A percentile compares a stretch with the other conserved stretches of the same genome.
phyloP scores from a whole-genome alignment of 2,888 invertebrate species.

The Endomychus coccineus region DNA sequence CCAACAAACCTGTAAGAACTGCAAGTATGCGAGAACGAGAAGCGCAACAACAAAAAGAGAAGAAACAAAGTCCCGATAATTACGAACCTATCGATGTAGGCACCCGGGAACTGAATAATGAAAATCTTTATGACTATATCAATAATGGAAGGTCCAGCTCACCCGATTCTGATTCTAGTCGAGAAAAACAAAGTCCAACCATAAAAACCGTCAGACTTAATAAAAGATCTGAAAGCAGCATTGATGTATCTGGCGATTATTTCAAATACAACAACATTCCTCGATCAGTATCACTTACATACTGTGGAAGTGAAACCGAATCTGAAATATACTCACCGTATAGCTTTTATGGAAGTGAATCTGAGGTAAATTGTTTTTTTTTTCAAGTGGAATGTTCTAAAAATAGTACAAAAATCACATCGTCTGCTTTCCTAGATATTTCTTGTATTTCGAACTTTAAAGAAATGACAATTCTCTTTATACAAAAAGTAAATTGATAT shows the following conservation, averaged over 20 bases:
- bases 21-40: slow-evolving; percentile 79
- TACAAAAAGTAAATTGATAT: too few species aligned
- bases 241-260: slow-evolving; percentile 48
- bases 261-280: slow-evolving; percentile 53
- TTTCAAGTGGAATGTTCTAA: too few species aligned
- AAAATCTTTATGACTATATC: slow-evolving; percentile 59
- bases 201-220: slow-evolving; percentile 36
- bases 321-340: slow-evolving; percentile 79
- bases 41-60: slow-evolving; percentile 52
- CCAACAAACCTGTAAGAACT: slow-evolving; percentile 73
- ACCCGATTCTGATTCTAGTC: slow-evolving; percentile 58
- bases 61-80: slow-evolving; percentile 28
- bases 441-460: too few species aligned
- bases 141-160: slow-evolving; percentile 60
- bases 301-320: slow-evolving; percentile 77
- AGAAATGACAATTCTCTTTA: too few species aligned
- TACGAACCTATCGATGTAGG: slow-evolving; percentile 36
- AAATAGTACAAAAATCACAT: too few species aligned
- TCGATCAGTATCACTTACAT: slow-evolving; percentile 64
- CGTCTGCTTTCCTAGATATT: too few species aligned
- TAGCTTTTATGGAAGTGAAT: slow-evolving; percentile 62
- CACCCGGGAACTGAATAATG: too few species aligned
- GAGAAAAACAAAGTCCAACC: slow-evolving; percentile 42
- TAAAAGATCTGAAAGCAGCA: slow-evolving; percentile 48
- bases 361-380: slow-evolving; percentile 41